Base-by-base conservation (phyloP, 1,140 invertebrate species). In the Lepidostoma basale region DNA sequence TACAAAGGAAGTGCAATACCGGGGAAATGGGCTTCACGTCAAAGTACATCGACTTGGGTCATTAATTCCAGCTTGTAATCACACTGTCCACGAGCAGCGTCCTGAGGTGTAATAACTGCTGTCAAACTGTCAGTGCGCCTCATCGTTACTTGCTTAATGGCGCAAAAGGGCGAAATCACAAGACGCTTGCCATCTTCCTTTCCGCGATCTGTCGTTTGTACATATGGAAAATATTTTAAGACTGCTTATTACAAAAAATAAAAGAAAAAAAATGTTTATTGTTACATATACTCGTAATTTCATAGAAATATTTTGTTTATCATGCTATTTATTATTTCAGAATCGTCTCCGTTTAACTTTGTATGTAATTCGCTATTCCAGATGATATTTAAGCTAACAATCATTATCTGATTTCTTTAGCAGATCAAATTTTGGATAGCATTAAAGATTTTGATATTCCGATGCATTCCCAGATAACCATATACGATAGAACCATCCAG, bases 61-160 rank as follows among this genome's bases (percentile, higher is more conserved):
- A 49, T 49, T 23, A 49, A 22, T 12, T 49, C 45, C 23, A 26
- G 25, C 45, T 49, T 49, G 45, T 49, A 49, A 49, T 49, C 45
- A 49, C 25, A 3, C 45, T 23, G 22, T 49, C 45, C 45, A 49
- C 22, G n/a, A 23, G 8, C 45, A 18, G 20, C 23, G 45, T 12
- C 20, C 45, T 23, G 45, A 49, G 45, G 45, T 49, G 45, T 49
- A 49, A 49, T 49, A 49, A 49, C 45, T 49, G 25, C 45, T 49
- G 45, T 49, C 45, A 49, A 49, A 49, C 45, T 23, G 45, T 49
- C 45, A 23, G n/a, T 23, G 22, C 25, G 22, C 25, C 45, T 49
- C 45, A 49, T 49, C 45, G 45, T 49, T 49, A 10, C 45, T 23
- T 22, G 45, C 20, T 23, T 49, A 49, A 49, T 49, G 45, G 22